Base-by-base conservation (phyloP, 2,113 vertebrate species). In the Trinectes maculatus region DNA sequence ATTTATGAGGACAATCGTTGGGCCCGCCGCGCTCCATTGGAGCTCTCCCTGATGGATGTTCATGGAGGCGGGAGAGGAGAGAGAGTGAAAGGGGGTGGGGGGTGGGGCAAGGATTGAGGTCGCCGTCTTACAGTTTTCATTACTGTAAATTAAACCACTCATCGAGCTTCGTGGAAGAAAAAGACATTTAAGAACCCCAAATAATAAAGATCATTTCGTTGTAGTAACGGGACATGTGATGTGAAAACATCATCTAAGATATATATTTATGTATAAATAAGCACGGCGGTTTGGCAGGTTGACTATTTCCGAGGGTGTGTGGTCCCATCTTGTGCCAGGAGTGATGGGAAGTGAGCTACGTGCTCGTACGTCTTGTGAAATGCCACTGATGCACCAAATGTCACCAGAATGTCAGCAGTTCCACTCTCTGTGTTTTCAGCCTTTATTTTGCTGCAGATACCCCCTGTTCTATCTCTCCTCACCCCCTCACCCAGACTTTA, bases 1-100 rank as follows among this genome's bases (percentile, higher is more conserved):
- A 93, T 94, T 94, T 94, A 94, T 92, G 93, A 92, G 90, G 91
- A 94, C 92, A 93, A 94, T 95, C 80, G 90, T 83, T 61, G 46
- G 83, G 89, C 85, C 79, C 39, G 83, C 82, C 61, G 74, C 51
- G 90, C 91, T 92, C 82, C 87, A 86, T 31, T 88, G 87, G 83
- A 92, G 90, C 89, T 77, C 89, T 85, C 77, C 80, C 88, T 91
- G 91, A 91, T 90, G 90, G 91, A 93, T 90, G 89, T 89, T 70
- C 66, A 65, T 33, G 60, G 70, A 79, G 47, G 76, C 40, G 6
- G 59, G 46, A 74, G 80, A 77, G 73, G 70, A 60, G 53, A 52
- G 77, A 49, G 42, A 55, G 52, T 60, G 29, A 48, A 34, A 77
- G 47, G 19, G 39, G 60, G 47, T 21, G 31, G 62, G 2, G 54